Percentiles rank a stretch among this genome's conserved stretches.
Evolutionary conservation across 2,888 invertebrate genomes (phyloP).

Genomic region (Ectobius pallidus): DNA sequence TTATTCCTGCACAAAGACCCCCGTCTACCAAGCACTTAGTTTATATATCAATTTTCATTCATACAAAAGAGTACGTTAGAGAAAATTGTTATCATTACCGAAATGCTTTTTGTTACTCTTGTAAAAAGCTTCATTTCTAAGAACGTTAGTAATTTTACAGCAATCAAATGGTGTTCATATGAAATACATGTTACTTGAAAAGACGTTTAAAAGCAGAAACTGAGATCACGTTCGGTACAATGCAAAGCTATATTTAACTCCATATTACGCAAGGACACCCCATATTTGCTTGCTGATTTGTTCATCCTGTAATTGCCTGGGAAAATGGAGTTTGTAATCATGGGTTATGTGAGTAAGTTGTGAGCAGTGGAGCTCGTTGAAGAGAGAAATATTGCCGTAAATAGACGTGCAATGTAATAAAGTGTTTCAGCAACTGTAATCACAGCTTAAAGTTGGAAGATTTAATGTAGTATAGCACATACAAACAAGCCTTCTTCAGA

Average conservation of each 20-base stretch:
- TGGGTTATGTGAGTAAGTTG: neutral
- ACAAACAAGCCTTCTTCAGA: too few species aligned
- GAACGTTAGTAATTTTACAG: too few species aligned
- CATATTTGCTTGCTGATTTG: neutral
- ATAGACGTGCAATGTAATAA: neutral
- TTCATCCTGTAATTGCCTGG: slow-evolving; percentile 1
- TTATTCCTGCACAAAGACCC: neutral
- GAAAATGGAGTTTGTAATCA: neutral
- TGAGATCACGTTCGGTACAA: too few species aligned
- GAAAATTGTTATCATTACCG: slow-evolving; percentile 22
- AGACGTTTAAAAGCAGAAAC: too few species aligned
- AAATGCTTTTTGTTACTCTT: too few species aligned
- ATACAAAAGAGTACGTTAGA: neutral
- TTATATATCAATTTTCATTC: slow-evolving; percentile 1
- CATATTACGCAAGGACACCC: neutral
- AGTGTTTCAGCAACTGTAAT: neutral
- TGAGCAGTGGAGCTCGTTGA: neutral
- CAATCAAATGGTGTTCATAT: too few species aligned
- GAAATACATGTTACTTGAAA: too few species aligned
- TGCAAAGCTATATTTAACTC: too few species aligned
- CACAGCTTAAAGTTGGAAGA: neutral
- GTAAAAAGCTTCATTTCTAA: too few species aligned
- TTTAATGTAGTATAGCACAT: slow-evolving; percentile 6
- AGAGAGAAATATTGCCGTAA: neutral
- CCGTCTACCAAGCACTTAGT: slow-evolving; percentile 9